Evolutionary conservation across 2,888 invertebrate genomes (phyloP).

Genomic region (Listrodromus nycthemerus): DNA sequence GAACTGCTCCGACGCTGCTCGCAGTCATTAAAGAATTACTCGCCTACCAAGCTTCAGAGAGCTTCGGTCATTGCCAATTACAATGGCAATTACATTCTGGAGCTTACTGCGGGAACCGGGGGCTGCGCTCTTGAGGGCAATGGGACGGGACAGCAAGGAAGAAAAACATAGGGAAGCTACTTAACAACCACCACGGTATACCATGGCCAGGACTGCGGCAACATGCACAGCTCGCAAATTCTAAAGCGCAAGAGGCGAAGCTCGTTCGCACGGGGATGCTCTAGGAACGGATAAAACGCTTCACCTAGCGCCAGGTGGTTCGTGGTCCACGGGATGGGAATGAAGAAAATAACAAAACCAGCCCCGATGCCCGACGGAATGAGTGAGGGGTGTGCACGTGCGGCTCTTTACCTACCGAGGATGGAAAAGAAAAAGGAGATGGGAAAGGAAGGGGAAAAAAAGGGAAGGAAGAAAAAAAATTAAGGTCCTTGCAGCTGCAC

Average conservation of each 20-base stretch:
- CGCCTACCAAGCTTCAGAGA: background rate
- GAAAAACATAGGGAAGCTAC: slow-evolving; percentile 30
- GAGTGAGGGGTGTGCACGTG: background rate
- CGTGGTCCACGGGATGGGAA: background rate
- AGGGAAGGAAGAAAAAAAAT: background rate
- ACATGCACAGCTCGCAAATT: slow-evolving; percentile 35
- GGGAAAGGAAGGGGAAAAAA: background rate
- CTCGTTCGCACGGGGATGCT: slow-evolving; percentile 7
- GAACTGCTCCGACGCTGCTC: background rate
- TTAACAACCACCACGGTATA: background rate
- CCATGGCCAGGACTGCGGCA: background rate
- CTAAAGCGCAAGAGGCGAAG: slow-evolving; percentile 16
- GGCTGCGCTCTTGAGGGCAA: background rate
- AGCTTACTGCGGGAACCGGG: slow-evolving; percentile 23
- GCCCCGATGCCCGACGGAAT: background rate
- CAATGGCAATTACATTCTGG: slow-evolving; percentile 9
- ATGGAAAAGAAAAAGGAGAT: slow-evolving; percentile 1
- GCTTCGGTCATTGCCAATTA: slow-evolving; percentile 12
- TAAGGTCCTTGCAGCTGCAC: slow-evolving; percentile 24
- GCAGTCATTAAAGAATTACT: slow-evolving; percentile 9
- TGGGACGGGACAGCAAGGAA: background rate
- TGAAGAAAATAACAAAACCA: slow-evolving; percentile 13
- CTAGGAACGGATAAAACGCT: slow-evolving; percentile 1
- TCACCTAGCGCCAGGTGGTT: background rate
- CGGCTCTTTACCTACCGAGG: background rate